Evolutionary conservation across 2,888 invertebrate species (phyloP).

Genomic region (Philereme transversata): DNA sequence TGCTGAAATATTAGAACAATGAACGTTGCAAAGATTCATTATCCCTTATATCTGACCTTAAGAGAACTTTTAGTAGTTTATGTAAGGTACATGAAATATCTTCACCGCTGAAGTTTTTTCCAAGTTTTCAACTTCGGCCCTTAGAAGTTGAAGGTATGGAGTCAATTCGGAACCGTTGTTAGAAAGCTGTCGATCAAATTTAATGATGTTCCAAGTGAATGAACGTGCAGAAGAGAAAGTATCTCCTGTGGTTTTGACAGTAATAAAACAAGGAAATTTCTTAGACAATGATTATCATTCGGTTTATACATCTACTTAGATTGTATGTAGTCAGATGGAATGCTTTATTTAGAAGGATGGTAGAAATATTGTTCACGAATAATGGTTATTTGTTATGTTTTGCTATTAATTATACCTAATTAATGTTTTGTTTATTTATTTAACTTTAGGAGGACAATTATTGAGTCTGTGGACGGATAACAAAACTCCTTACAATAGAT

Average conservation of each 20-base stretch:
- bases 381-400: too few species aligned
- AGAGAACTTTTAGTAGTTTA: constrained; percentile 27
- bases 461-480: too few species aligned
- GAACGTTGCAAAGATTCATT: not conserved
- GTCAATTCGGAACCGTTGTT: constrained; percentile 51
- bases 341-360: too few species aligned
- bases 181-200: constrained; percentile 57
- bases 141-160: constrained; percentile 51
- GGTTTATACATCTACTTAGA: too few species aligned
- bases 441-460: too few species aligned
- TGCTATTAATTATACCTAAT: too few species aligned
- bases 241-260: constrained; percentile 23
- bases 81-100: constrained; percentile 20
- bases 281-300: not conserved
- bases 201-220: constrained; percentile 58
- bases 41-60: constrained; percentile 9
- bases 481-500: too few species aligned
- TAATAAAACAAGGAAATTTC: constrained; percentile 16
- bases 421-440: too few species aligned
- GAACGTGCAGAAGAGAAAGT: constrained; percentile 42
- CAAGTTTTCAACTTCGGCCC: constrained; percentile 54
- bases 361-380: too few species aligned
- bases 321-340: too few species aligned
- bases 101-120: constrained; percentile 44
- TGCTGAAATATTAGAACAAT: too few species aligned